Percentiles rank a stretch among this genome's conserved stretches.
Conservation (phyloP, 2,888 invertebrate genomes). For the Alcis repandata region DNA sequence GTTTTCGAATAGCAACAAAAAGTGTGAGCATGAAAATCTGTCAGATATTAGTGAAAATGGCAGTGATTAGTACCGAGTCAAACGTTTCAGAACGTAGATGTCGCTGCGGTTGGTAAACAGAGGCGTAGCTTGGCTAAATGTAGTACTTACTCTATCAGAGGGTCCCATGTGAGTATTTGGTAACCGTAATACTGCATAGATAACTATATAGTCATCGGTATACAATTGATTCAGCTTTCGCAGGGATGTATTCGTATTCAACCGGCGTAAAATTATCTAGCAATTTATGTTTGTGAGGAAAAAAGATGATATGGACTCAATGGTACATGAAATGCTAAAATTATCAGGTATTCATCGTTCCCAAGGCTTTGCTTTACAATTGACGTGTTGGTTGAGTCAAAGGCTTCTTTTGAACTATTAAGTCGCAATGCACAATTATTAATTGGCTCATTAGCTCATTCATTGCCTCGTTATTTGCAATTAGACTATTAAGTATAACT, state of each 20-base stretch:
- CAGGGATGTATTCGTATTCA: too few species aligned
- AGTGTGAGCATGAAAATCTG: neutral
- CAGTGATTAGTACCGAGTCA: conserved; percentile 1
- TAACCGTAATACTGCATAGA: neutral
- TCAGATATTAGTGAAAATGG: conserved; percentile 1
- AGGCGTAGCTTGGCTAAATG: conserved; percentile 6
- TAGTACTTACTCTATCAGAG: neutral
- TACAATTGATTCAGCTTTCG: neutral
- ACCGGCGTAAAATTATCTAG: neutral
- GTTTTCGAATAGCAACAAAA: neutral
- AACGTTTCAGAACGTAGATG: conserved; percentile 23
- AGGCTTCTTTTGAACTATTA: too few species aligned
- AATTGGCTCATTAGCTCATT: too few species aligned
- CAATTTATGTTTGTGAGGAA: too few species aligned
- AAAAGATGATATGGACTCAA: too few species aligned
- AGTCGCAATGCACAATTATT: too few species aligned
- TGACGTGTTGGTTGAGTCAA: too few species aligned
- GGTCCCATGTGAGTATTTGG: conserved; percentile 4
- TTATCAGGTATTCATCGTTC: too few species aligned
- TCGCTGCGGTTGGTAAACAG: conserved; percentile 30
- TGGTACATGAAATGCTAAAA: too few species aligned
- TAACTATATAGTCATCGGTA: neutral
- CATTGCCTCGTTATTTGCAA: too few species aligned
- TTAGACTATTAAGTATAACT: too few species aligned
- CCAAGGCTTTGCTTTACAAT: too few species aligned